A percentile compares a stretch with the other conserved stretches of the same genome.
These are phyloP conservation scores for Apis cerana DNA, from an alignment of 1,140 invertebrate genomes.

Conservation along the genomic window DNA sequence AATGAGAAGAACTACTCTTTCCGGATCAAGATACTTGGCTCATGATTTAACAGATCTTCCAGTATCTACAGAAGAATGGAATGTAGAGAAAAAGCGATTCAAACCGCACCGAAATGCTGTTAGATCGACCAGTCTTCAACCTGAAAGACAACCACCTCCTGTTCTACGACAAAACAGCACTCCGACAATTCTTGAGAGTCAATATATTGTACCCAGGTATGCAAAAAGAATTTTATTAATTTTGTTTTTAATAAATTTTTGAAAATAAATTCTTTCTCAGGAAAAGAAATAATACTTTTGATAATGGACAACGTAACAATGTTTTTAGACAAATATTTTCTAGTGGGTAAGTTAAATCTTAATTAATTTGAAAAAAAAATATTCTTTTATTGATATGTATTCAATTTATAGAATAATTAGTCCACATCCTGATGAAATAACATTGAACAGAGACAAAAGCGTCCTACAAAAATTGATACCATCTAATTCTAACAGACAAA, in stretches of 20 bases:
- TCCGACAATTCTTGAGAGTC: slow-evolving; percentile 67
- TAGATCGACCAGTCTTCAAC: slow-evolving; percentile 73
- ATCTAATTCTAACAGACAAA: slow-evolving; percentile 47
- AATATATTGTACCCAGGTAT: slow-evolving; percentile 53
- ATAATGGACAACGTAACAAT: slow-evolving; percentile 59
- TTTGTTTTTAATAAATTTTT: no score
- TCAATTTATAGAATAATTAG: slow-evolving; percentile 24
- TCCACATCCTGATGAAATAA: slow-evolving; percentile 52
- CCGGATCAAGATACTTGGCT: slow-evolving; percentile 83
- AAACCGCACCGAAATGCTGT: slow-evolving; percentile 74
- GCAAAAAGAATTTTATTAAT: not conserved
- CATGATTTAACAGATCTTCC: slow-evolving; percentile 84
- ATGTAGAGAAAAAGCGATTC: slow-evolving; percentile 71
- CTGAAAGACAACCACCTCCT: slow-evolving; percentile 63
- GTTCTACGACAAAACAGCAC: slow-evolving; percentile 70
- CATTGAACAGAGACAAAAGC: slow-evolving; percentile 43
- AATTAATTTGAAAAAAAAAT: not conserved
- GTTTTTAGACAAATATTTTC: slow-evolving; percentile 68
- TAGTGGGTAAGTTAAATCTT: slow-evolving; percentile 49
- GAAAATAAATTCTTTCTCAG: slow-evolving; percentile 24
- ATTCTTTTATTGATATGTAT: not conserved
- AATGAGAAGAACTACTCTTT: slow-evolving; percentile 77
- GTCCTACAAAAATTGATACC: slow-evolving; percentile 60
- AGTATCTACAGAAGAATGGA: slow-evolving; percentile 84
- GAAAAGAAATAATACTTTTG: slow-evolving; percentile 66